Conservation (phyloP, 2,113 vertebrate genomes). For the Pterocles burchelli region DNA sequence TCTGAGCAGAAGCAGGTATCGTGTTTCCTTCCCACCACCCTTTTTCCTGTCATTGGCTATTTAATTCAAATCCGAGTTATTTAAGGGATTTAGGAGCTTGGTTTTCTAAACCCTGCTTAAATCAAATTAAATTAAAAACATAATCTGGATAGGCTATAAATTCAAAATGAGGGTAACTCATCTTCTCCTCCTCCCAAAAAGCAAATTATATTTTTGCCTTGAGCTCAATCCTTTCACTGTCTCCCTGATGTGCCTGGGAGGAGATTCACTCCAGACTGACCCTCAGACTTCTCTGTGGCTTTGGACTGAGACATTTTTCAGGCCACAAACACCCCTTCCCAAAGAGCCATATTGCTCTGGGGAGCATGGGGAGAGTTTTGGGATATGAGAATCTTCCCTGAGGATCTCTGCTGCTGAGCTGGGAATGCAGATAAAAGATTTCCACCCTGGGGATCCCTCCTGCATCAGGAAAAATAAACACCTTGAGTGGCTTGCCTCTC, state of each 20-base stretch:
- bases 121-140: background rate
- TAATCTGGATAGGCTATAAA: background rate
- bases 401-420: background rate
- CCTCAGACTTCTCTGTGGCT: background rate
- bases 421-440: background rate
- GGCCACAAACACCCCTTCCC: background rate
- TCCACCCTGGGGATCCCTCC: background rate
- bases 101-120: slow-evolving; percentile 5
- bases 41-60: background rate
- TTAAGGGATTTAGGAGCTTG: background rate
- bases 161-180: background rate
- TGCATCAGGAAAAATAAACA: background rate
- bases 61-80: background rate
- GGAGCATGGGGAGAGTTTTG: background rate
- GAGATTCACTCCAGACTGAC: background rate
- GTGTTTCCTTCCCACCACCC: background rate
- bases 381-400: background rate
- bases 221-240: background rate
- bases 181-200: background rate
- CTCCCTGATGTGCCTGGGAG: background rate
- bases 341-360: background rate
- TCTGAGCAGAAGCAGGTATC: background rate
- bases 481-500: background rate
- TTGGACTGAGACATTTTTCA: background rate
- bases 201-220: background rate